A percentile compares a stretch with the other conserved stretches of the same genome.
Evolutionary conservation across 2,113 vertebrate genomes (phyloP).

Genomic region (Microcebus lehilahytsara): DNA sequence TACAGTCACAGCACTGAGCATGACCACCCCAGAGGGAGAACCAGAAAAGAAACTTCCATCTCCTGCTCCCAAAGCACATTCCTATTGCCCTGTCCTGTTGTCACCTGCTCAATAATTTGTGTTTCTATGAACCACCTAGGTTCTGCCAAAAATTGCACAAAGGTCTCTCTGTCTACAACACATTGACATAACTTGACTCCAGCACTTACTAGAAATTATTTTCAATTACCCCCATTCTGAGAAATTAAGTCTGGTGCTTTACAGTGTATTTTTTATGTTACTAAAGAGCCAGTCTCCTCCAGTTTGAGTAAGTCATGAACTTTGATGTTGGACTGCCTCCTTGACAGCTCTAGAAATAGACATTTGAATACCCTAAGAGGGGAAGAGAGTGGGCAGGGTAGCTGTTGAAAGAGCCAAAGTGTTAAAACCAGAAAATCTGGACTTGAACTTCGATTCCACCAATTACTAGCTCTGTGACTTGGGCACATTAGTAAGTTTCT

Average conservation of each 20-base stretch:
- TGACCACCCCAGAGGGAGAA: not conserved
- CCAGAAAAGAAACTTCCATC: not conserved
- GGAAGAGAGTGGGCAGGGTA: not conserved
- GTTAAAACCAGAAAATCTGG: not conserved
- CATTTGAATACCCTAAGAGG: not conserved
- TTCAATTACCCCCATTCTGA: not conserved
- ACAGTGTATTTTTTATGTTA: constrained; percentile 36
- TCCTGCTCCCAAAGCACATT: not conserved
- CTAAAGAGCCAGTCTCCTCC: not conserved
- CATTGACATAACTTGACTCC: not conserved
- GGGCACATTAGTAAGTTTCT: not conserved
- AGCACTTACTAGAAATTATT: not conserved
- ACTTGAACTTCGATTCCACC: not conserved
- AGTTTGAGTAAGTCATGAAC: not conserved
- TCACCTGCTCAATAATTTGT: not conserved
- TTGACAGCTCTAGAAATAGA: constrained; percentile 31
- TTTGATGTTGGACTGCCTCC: not conserved
- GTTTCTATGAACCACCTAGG: not conserved
- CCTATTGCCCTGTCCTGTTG: not conserved
- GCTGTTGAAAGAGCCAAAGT: not conserved
- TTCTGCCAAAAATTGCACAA: not conserved
- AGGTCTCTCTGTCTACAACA: not conserved
- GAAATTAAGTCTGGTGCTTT: constrained; percentile 36
- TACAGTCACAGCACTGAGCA: not conserved
- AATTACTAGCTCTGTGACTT: not conserved